phyloP scores from a whole-genome alignment of 1,140 invertebrate genomes.

The Caerostris extrusa region DNA sequence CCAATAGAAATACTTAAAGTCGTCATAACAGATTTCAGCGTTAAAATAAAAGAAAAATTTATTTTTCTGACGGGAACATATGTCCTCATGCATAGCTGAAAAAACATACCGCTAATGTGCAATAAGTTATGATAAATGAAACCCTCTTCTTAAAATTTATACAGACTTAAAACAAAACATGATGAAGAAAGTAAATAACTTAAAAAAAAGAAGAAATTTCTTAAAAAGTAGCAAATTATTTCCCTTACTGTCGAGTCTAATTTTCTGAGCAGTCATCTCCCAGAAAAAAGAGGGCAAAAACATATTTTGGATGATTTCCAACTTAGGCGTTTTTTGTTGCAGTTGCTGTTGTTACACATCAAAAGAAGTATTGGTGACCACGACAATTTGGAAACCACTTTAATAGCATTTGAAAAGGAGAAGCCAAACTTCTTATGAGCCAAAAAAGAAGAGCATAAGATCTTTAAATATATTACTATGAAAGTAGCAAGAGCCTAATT shows the following conservation, averaged over 20 bases:
- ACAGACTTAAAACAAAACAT: too few relatives aligned
- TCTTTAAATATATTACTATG: neutral
- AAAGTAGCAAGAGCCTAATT: neutral
- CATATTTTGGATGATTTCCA: neutral
- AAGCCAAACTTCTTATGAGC: neutral
- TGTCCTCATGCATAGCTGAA: too few relatives aligned
- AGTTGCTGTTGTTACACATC: neutral
- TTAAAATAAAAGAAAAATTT: too few relatives aligned
- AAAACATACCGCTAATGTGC: too few relatives aligned
- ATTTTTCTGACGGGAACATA: too few relatives aligned
- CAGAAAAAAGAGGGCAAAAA: neutral
- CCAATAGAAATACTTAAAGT: too few relatives aligned
- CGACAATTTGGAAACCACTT: neutral
- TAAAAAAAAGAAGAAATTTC: too few relatives aligned
- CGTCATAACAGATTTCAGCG: too few relatives aligned
- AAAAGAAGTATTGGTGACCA: neutral
- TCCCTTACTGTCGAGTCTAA: neutral
- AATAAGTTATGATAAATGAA: neutral
- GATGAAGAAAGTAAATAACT: too few relatives aligned
- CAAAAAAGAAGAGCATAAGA: neutral
- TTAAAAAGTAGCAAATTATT: too few relatives aligned
- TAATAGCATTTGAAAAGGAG: neutral
- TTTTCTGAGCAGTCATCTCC: neutral
- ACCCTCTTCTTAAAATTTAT: neutral
- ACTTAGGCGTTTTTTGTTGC: neutral